Base-by-base conservation (phyloP, 2,888 invertebrate species). In the Drosophila lutescens region DNA sequence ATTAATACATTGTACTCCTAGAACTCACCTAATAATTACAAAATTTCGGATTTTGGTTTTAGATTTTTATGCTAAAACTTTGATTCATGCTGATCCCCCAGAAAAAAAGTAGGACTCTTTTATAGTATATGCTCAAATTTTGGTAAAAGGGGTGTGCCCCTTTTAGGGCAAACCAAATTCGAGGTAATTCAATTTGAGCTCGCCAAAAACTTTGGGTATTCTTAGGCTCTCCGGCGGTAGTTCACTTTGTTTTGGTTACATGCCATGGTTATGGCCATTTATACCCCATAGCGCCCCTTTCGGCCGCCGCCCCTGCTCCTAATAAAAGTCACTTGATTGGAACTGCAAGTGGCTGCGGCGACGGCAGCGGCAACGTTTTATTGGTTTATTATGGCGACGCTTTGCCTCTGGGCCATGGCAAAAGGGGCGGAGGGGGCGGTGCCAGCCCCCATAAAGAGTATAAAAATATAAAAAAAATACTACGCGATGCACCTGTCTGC, bases 241-340 rank as follows among this genome's bases (percentile, higher is more conserved):
- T 85, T 82, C 59, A 66, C 78, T 83, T 80, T 80, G 86, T 86
- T 86, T 86, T 86, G 80, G 86, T 72, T 78, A 78, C 71, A 80
- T 83, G 83, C 83, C 76, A 83, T 17, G 82, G 86, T 78, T 69
- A 80, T 67, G 78, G 81, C 83, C 80, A 83, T 83, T 86, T 83
- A 80, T 83, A 78, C 74, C 71, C 49, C 53, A 60, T 54, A 32
- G 60, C 47, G 8, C 36, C 34, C 53, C 54, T 20, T 44, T n/a
- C 55, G 46, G 26, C 30, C 50, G 26, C 30, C 50, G 44, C 38
- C 43, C 43, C 40, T 70, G 62, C 65, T 62, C 55, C 83, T 81
- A 83, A 82, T 82, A 82, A 83, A 83, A 83, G 77, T 84, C 81
- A 83, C 86, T 83, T 83, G 81, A 83, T 83, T 83, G 86, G 84